These are phyloP conservation scores for Macrotus californicus DNA, from an alignment of 2,113 vertebrate species.

Conservation along the genomic window DNA sequence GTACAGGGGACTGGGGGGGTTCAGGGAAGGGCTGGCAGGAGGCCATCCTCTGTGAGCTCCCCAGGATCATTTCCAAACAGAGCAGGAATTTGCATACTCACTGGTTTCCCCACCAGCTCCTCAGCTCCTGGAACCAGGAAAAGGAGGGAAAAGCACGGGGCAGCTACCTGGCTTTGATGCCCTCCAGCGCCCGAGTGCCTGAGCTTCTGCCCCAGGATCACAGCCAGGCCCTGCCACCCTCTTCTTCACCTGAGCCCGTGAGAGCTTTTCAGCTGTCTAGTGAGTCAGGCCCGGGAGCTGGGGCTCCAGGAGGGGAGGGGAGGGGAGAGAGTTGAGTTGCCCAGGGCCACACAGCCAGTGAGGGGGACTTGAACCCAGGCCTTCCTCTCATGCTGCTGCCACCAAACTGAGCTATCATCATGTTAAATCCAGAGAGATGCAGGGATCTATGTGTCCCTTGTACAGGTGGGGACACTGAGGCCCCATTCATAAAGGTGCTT, in stretches of 20 bases:
- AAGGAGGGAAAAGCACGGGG: neutral
- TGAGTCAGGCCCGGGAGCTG: neutral
- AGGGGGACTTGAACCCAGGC: neutral
- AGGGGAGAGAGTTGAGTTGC: neutral
- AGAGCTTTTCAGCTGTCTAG: neutral
- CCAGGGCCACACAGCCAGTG: neutral
- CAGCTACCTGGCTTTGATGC: neutral
- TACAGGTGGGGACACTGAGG: neutral
- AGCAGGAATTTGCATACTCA: slow-evolving; percentile 60
- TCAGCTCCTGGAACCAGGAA: slow-evolving; percentile 59
- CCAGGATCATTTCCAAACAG: slow-evolving; percentile 54
- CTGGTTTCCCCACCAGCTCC: slow-evolving; percentile 41
- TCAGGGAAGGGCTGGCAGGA: neutral
- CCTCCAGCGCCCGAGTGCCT: neutral
- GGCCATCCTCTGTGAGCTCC: neutral
- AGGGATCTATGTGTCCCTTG: neutral
- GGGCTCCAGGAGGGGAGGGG: neutral
- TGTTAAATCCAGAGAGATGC: neutral
- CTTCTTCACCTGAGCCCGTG: neutral
- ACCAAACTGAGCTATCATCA: neutral
- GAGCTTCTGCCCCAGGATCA: neutral
- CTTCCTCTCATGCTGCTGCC: neutral
- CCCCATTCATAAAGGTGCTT: neutral
- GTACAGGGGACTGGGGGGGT: neutral
- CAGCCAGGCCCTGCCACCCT: neutral